Percentiles rank a stretch among this genome's conserved stretches.
These are phyloP conservation scores for Pteropus rufus DNA, from an alignment of 2,797 vertebrate genomes.

Conservation along the genomic window DNA sequence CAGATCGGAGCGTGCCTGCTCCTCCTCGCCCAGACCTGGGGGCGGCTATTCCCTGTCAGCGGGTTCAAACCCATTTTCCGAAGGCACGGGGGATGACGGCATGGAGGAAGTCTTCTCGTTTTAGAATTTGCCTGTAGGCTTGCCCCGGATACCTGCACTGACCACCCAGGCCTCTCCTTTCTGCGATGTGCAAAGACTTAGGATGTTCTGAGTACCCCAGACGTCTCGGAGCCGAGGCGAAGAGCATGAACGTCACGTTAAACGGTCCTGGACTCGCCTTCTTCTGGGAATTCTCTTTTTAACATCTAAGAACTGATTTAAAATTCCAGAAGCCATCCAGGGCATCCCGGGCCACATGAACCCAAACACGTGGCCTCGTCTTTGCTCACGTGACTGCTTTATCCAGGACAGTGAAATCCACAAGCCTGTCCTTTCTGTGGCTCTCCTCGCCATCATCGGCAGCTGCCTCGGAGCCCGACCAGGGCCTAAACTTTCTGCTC, in stretches of 20 bases:
- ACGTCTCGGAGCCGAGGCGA: background rate
- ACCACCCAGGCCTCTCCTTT: background rate
- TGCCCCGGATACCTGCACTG: background rate
- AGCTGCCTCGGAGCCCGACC: background rate
- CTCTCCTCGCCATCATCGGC: rapidly evolving
- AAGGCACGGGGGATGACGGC: background rate
- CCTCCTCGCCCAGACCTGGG: too few relatives aligned
- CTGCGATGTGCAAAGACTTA: background rate
- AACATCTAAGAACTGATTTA: background rate
- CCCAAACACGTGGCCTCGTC: background rate
- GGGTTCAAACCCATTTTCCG: background rate
- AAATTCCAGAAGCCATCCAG: slow-evolving; percentile 1
- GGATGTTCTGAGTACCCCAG: background rate
- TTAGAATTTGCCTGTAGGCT: background rate
- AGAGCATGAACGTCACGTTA: background rate
- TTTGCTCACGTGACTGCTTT: background rate
- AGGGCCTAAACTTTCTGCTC: background rate
- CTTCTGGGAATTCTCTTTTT: background rate
- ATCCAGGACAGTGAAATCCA: background rate
- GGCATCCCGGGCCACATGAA: background rate
- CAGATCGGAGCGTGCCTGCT: rapidly evolving
- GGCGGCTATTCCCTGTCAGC: background rate
- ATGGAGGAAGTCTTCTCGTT: background rate
- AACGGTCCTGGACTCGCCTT: background rate
- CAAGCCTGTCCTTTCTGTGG: background rate